phyloP scores from a whole-genome alignment of 2,888 invertebrate genomes.

The Nephrotoma flavescens region DNA sequence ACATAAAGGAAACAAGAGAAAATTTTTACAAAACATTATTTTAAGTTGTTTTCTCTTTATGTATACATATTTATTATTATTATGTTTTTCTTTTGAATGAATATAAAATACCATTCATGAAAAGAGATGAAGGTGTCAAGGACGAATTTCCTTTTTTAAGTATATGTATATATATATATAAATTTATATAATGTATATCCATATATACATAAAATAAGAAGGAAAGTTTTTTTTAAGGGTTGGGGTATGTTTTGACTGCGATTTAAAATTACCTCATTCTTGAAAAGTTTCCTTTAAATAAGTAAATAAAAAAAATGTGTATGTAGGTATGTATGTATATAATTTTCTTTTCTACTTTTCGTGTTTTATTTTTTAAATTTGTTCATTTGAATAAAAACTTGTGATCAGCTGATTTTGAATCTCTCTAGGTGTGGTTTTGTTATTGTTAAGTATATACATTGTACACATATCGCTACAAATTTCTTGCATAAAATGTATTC shows the following conservation, averaged over 20 bases:
- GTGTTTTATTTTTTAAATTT: background rate
- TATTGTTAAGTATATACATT: too few species aligned
- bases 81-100: slow-evolving; percentile 1
- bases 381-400: background rate
- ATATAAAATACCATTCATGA: slow-evolving; percentile 2
- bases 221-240: slow-evolving; percentile 1
- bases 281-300: background rate
- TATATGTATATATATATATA: background rate
- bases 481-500: too few species aligned
- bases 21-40: background rate
- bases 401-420: background rate
- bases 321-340: background rate
- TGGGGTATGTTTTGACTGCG: slow-evolving; percentile 8
- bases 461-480: too few species aligned
- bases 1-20: background rate
- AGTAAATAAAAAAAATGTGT: background rate
- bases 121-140: slow-evolving; percentile 8
- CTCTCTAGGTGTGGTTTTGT: background rate
- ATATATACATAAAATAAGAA: slow-evolving; percentile 1
- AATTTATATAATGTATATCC: slow-evolving; percentile 1
- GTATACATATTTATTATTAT: background rate
- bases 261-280: slow-evolving; percentile 6
- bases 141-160: slow-evolving; percentile 6
- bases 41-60: background rate
- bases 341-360: background rate